A percentile compares a stretch with the other conserved stretches of the same genome.
These are phyloP conservation scores for Leucoptera coffeella DNA, from an alignment of 2,888 invertebrate genomes.

Conservation along the genomic window DNA sequence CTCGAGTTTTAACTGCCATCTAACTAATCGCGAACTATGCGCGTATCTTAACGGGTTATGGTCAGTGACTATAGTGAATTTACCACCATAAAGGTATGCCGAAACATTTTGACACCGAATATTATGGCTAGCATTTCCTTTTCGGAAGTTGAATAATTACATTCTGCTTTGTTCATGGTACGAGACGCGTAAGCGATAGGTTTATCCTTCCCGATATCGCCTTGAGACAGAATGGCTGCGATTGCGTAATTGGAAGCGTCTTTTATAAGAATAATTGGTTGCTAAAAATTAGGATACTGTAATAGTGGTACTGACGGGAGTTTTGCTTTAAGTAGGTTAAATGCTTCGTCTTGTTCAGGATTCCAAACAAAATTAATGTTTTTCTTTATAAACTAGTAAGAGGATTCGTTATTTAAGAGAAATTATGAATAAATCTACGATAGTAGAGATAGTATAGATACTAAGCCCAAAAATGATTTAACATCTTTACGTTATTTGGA, in stretches of 20 bases:
- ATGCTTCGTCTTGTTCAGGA: not conserved
- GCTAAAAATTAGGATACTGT: slow-evolving; percentile 8
- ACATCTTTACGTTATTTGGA: slow-evolving; percentile 12
- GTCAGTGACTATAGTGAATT: not conserved
- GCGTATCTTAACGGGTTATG: no score
- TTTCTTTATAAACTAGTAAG: slow-evolving; percentile 9
- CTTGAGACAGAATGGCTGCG: slow-evolving; percentile 2
- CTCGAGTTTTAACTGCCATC: not conserved
- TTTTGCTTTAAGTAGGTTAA: slow-evolving; percentile 7
- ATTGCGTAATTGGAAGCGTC: slow-evolving; percentile 7
- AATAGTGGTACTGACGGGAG: no score
- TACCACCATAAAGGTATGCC: slow-evolving; percentile 6
- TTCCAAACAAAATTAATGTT: slow-evolving; percentile 2
- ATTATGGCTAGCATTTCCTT: slow-evolving; percentile 10
- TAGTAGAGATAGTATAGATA: slow-evolving; percentile 14
- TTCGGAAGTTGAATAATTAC: slow-evolving; percentile 7
- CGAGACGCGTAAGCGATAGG: slow-evolving; percentile 4
- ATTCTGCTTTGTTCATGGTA: slow-evolving; percentile 3
- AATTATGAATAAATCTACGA: slow-evolving; percentile 11
- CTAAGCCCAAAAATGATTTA: slow-evolving; percentile 13
- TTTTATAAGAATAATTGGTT: slow-evolving; percentile 7
- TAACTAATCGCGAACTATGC: not conserved
- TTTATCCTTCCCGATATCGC: no score
- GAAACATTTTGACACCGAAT: slow-evolving; percentile 9
- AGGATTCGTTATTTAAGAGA: slow-evolving; percentile 8